These are phyloP conservation scores for Frankliniella intonsa DNA, from an alignment of 2,888 invertebrate species.

Conservation along the genomic window DNA sequence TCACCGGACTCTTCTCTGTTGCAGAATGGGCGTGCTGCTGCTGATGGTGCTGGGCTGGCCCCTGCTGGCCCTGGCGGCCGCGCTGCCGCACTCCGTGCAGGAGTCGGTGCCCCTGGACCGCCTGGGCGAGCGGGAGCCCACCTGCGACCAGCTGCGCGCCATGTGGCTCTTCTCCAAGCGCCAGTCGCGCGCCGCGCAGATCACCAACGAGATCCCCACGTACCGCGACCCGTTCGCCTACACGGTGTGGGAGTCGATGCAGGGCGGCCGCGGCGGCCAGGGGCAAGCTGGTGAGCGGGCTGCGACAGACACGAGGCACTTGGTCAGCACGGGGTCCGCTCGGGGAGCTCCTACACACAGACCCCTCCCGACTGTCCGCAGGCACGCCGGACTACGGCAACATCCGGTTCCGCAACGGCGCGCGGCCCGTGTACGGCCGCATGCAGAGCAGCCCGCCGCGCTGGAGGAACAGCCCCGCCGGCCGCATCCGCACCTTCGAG, in stretches of 20 bases:
- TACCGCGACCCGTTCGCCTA: conserved; percentile 76
- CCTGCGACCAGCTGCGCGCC: conserved; percentile 79
- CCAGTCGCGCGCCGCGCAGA: conserved; percentile 79
- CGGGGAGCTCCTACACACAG: conserved; percentile 31
- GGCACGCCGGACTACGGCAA: conserved; percentile 43
- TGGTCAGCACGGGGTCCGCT: too few relatives aligned
- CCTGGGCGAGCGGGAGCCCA: conserved; percentile 63
- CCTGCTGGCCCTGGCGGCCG: not conserved
- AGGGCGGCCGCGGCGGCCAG: conserved; percentile 44
- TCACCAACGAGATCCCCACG: conserved; percentile 79
- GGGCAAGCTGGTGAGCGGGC: conserved; percentile 30
- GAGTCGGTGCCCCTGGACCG: not conserved
- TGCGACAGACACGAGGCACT: too few relatives aligned
- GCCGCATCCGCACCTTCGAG: conserved; percentile 51
- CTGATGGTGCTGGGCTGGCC: not conserved
- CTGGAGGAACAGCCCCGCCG: conserved; percentile 45
- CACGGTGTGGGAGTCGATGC: conserved; percentile 68
- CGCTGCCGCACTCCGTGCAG: conserved; percentile 28
- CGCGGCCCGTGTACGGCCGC: conserved; percentile 63
- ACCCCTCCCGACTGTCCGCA: conserved; percentile 39
- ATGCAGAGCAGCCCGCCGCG: conserved; percentile 66
- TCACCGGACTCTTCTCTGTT: not conserved
- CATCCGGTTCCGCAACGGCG: conserved; percentile 48
- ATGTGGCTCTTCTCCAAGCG: conserved; percentile 91
- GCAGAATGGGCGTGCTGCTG: not conserved